These are phyloP conservation scores for Monoplex corrugatus DNA, from an alignment of 2,888 invertebrate genomes.

Conservation along the genomic window DNA sequence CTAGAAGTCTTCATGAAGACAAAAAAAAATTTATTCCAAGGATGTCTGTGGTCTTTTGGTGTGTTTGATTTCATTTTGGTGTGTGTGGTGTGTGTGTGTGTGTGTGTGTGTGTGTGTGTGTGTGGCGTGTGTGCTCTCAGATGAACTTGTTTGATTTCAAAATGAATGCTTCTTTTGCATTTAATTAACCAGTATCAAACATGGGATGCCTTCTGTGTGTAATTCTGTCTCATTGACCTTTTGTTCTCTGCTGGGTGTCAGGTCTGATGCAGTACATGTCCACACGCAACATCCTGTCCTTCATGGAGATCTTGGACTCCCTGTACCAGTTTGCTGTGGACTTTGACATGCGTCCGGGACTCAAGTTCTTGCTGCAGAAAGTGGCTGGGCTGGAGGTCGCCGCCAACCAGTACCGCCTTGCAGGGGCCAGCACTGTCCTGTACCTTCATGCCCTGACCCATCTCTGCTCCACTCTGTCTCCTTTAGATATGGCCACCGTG, in stretches of 20 bases:
- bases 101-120: conserved; percentile 14
- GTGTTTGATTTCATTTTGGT: background rate
- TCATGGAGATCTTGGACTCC: conserved; percentile 85
- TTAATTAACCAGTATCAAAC: too few relatives aligned
- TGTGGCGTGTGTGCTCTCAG: background rate
- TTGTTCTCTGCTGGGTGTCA: conserved; percentile 54
- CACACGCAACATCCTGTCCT: conserved; percentile 69
- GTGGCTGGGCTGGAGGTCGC: conserved; percentile 80
- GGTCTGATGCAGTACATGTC: conserved; percentile 77
- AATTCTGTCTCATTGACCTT: background rate
- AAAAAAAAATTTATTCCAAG: background rate
- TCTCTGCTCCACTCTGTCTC: conserved; percentile 85
- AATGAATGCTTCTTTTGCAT: too few relatives aligned
- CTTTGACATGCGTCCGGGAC: conserved; percentile 94
- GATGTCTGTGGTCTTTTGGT: background rate
- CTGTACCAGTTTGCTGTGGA: conserved; percentile 92
- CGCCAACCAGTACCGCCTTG: conserved; percentile 85
- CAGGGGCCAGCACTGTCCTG: conserved; percentile 94
- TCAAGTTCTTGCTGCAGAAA: conserved; percentile 96
- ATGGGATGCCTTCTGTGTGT: background rate
- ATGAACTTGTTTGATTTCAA: background rate
- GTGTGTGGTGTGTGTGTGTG: background rate
- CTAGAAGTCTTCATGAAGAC: too few relatives aligned
- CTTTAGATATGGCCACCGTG: conserved; percentile 44
- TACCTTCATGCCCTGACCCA: conserved; percentile 90